Evolutionary conservation across 1,140 invertebrate genomes (phyloP).

Genomic region (Procambarus clarkii): DNA sequence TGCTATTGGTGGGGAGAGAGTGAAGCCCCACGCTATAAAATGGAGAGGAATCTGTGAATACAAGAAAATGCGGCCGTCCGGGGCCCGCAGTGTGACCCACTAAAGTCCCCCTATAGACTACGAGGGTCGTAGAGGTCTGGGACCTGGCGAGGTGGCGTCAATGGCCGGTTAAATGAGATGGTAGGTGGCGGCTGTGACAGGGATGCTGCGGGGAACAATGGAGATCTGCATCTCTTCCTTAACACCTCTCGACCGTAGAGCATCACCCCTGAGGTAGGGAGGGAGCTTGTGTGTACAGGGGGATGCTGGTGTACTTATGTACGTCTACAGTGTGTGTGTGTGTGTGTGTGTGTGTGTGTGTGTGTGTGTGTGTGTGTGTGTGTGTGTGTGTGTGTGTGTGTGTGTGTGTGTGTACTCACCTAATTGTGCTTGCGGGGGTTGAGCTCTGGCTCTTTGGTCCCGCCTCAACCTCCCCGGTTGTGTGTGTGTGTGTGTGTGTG

Average conservation of each 20-base stretch:
- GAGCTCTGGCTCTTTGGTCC: too few relatives aligned
- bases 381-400: too few relatives aligned
- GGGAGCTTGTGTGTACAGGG: not conserved
- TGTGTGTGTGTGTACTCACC: too few relatives aligned
- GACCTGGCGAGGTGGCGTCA: not conserved
- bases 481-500: too few relatives aligned
- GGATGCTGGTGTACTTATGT: not conserved
- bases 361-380: too few relatives aligned
- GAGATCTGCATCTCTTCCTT: slow-evolving; percentile 2
- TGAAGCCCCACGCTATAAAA: not conserved
- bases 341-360: too few relatives aligned
- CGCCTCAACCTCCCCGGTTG: too few relatives aligned
- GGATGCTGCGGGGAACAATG: slow-evolving; percentile 20
- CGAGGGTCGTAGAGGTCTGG: not conserved
- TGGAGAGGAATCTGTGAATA: not conserved
- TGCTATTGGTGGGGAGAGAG: not conserved
- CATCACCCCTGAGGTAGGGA: not conserved
- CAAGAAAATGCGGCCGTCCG: not conserved
- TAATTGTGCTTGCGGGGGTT: too few relatives aligned
- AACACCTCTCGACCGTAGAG: not conserved
- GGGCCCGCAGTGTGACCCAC: slow-evolving; percentile 3
- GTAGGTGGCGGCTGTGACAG: not conserved
- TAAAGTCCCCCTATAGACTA: not conserved
- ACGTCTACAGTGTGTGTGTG: not conserved
- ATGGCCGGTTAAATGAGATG: slow-evolving; percentile 24